Base-by-base conservation (phyloP, 2,888 invertebrate genomes). In the Oegoconia quadripuncta region DNA sequence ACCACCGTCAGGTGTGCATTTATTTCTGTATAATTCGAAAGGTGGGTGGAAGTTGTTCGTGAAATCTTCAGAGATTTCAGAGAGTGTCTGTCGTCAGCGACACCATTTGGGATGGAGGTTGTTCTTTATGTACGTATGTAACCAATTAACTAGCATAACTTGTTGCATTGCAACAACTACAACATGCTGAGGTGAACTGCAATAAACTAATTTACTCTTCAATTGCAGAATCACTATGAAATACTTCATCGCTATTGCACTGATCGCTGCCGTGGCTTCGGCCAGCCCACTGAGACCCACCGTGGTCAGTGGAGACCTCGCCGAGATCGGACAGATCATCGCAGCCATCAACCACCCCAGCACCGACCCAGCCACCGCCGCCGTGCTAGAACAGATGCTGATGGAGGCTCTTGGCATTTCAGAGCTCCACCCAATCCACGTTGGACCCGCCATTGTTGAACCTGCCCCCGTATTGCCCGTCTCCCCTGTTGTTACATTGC, bases 271-370 rank as follows among this genome's bases (percentile, higher is more conserved):
- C 48, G 72, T 71, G 61, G 73, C 75, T 36, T 67, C 70, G 46
- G 71, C 71, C 44, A 55, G 57, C 35, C 30, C 46, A 37, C 6
- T 59, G 22, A 18, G 55, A 48, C 37, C 67, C 63, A 28, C 37
- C 48, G 2, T 34, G 32, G 22, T 38, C n/a, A 1, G n/a, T 52
- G 41, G 27, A 14, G 60, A 62, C 46, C 8, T 48, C 22, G 46
- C 54, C n/a, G 56, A 66, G 53, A 31, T 74, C 47, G 49, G 63
- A 48, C 57, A 63, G 47, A 68, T 74, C 55, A 51, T 74, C 40
- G 67, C 59, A 37, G 74, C 74, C 50, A 75, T 75, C 67, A 48
- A 69, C 40, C 70, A 63, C 67, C 72, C 71, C 46, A 61, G 61
- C 68, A 69, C 71, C 42, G 50, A 72, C 59, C 69, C 69, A 43